phyloP scores from a whole-genome alignment of 2,797 vertebrate genomes.

The Microcaecilia unicolor region DNA sequence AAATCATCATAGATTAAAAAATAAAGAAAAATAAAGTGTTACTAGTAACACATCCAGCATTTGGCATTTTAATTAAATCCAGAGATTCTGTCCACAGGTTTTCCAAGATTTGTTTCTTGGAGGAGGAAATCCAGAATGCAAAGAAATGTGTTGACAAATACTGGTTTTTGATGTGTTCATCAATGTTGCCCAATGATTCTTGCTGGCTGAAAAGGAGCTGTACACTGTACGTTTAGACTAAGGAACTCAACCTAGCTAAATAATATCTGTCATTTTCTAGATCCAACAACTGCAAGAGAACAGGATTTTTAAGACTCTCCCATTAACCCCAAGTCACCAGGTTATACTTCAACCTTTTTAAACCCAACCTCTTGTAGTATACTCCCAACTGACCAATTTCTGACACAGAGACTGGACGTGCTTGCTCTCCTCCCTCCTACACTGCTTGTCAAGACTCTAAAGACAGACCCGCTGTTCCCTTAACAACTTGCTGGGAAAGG shows the following conservation, averaged over 20 bases:
- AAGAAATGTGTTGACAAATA: constrained; percentile 42
- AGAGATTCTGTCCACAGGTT: constrained; percentile 54
- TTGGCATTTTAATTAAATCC: constrained; percentile 65
- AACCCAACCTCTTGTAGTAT: no score
- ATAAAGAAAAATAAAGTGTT: constrained; percentile 56
- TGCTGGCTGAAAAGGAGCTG: constrained; percentile 28
- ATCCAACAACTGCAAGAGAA: constrained; percentile 11
- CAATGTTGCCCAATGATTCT: constrained; percentile 30
- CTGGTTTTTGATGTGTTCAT: constrained; percentile 26
- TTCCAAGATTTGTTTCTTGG: constrained; percentile 47
- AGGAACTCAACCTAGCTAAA: constrained; percentile 40
- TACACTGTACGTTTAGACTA: constrained; percentile 65
- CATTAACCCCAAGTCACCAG: constrained; percentile 14
- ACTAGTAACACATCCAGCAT: constrained; percentile 54
- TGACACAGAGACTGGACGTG: no score
- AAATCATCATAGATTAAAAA: constrained; percentile 74
- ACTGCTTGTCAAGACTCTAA: no score
- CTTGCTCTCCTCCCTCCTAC: no score
- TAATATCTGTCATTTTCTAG: no score
- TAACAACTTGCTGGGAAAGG: no score
- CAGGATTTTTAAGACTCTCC: constrained; percentile 14
- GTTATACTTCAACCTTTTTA: no score
- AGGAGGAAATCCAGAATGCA: constrained; percentile 33
- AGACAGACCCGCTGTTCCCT: no score
- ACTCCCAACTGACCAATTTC: no score